These are phyloP conservation scores for Amiota mariae DNA, from an alignment of 2,888 invertebrate species.

Conservation along the genomic window DNA sequence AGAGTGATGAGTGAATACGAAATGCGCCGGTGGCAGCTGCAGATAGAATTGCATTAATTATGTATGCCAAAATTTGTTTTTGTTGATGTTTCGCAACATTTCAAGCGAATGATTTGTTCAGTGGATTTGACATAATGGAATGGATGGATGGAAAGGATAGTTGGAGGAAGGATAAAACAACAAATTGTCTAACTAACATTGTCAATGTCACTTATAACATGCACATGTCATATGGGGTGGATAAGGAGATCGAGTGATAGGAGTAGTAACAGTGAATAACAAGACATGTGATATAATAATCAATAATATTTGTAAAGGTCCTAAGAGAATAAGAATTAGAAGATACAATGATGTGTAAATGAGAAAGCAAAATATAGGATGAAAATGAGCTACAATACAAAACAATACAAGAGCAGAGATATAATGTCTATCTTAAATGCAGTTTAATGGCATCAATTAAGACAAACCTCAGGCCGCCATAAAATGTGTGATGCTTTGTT, in stretches of 20 bases:
- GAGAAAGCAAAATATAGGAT: no score
- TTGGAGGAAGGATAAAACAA: not conserved
- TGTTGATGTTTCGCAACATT: slow-evolving; percentile 15
- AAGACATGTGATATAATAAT: no score
- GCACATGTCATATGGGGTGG: no score
- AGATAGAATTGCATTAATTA: slow-evolving; percentile 46
- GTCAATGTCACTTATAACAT: not conserved
- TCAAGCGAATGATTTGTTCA: slow-evolving; percentile 24
- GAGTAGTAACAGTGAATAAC: no score
- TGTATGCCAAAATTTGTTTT: slow-evolving; percentile 42
- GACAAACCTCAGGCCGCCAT: not conserved
- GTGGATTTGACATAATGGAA: not conserved
- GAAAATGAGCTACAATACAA: not conserved
- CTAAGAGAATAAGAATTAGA: no score
- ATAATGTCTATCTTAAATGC: not conserved
- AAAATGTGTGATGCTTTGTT: no score
- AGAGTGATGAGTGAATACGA: not conserved
- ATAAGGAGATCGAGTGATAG: no score
- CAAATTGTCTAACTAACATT: slow-evolving; percentile 19
- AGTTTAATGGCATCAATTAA: slow-evolving; percentile 1
- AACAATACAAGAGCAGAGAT: no score
- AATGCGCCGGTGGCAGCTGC: slow-evolving; percentile 31
- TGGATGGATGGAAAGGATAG: slow-evolving; percentile 39
- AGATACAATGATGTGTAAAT: no score
- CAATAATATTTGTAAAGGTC: no score